Evolutionary conservation across 1,140 invertebrate genomes (phyloP), one percentile per base, ranked within the genome.

Genomic region (Diorhabda carinulata): DNA sequence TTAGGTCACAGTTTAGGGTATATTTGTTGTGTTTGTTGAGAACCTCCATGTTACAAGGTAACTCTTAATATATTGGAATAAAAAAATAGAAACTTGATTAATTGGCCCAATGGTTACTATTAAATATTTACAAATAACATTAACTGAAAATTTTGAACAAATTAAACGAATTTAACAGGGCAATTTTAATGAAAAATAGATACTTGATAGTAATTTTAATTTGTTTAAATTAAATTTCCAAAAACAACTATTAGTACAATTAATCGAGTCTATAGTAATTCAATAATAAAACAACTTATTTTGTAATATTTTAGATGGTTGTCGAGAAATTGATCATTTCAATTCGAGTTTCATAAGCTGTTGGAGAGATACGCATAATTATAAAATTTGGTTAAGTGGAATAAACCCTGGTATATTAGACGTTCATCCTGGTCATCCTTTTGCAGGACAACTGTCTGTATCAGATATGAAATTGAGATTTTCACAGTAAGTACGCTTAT

Each of bases 401-500:
- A 83, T 85, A 6, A 86, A 92, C 70, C 83, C 87, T 57, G 90
- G 90, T 47, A 83, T 86, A 69, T 83, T 86, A 52, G 86, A 87
- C 73, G 77, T 83, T 5, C 88, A 94, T 70, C 87, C 92, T 9
- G 89, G 91, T 64, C 97, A 98, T 86, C 95, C 95, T 57, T 97
- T 93, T 84, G 90, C 92, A 70, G 95, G 96, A 40, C 92, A 97
- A 77, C 81, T 98, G 2, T 97, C 93, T 47, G 91, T 98, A 4
- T 88, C 92, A 61, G 97, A 99, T 84, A 95, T 98, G 89, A 96
- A 95, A 82, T 82, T 98, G 3, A 88, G 93, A 76, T 86, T 97
- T 61, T 89, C 93, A 8, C 95, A 97, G 94, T 96, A 86, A 90
- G 90, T 87, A 25, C 1, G 5, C 45, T 52, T 52, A 5, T 52